Evolutionary conservation across 2,888 invertebrate genomes (phyloP), one percentile per base, ranked within the genome.

Genomic region (Cremastinae sp.): DNA sequence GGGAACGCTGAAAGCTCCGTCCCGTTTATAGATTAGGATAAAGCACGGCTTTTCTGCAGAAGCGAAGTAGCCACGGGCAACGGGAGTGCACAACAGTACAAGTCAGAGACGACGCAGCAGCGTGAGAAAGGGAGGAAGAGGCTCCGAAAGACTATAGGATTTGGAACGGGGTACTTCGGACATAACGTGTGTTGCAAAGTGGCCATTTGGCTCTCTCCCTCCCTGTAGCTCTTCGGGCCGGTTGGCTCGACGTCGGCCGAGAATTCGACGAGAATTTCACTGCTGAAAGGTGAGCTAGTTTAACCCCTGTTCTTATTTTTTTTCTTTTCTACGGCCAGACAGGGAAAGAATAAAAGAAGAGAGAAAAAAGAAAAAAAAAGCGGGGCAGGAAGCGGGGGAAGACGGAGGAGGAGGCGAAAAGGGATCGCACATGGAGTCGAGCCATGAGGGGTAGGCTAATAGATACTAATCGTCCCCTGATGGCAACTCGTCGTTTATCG

Each of bases 191-290:
- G 69, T 69, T 47, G 76, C 76, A 69, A 76, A 76, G 73, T 73
- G 76, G 76, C 73, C 69, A 73, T 76, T 76, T 76, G 76, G 76
- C 76, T 76, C 73, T 69, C 5, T 76, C 73, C 73, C 76, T 76
- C 73, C 64, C 5, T 43, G 69, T 45, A 54, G 51, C 71, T 38
- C 58, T 64, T 76, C 34, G 45, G 36, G 8, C 18, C 49, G 58
- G 56, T 70, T 65, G 74, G 65, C 70, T 69, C 70, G 56, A 10
- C 28, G 28, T 5, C 5, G 62, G 59, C 20, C 43, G 49, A 65
- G 68, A 73, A 70, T 69, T 73, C 76, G 49, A 69, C 68, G 59
- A n/a, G n/a, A 76, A 73, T 76, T 76, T 76, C 41, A 53, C 69
- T 65, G 69, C 64, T 69, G 59, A 76, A 73, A 69, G 73, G 76